These are phyloP conservation scores for Rhodinocichla rosea DNA, from an alignment of 2,113 vertebrate species.

Conservation along the genomic window DNA sequence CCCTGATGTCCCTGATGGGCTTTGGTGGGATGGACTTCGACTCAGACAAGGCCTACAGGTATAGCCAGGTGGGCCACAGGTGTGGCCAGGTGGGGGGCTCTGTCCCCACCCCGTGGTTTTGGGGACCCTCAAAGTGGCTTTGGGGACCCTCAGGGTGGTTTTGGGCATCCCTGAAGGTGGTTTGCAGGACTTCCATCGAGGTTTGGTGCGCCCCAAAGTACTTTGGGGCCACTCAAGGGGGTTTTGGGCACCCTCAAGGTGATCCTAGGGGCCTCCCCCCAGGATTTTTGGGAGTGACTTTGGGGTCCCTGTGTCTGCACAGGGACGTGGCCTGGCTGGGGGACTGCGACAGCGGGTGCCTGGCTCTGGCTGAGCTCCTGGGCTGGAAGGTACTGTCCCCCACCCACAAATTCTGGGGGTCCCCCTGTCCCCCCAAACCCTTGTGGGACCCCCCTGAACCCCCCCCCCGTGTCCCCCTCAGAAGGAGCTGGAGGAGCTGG, in stretches of 20 bases:
- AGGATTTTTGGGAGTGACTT: neutral
- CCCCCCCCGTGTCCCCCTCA: rapidly evolving
- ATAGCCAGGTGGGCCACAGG: slow-evolving; percentile 71
- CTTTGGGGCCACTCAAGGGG: neutral
- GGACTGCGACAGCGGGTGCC: neutral
- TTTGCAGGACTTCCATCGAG: neutral
- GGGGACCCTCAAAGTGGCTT: neutral
- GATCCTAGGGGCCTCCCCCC: neutral
- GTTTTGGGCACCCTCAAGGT: too few relatives aligned
- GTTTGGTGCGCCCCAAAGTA: neutral
- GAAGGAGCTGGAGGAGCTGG: neutral
- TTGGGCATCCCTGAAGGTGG: too few relatives aligned
- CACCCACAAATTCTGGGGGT: neutral
- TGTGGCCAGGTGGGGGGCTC: slow-evolving; percentile 12
- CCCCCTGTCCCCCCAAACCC: neutral
- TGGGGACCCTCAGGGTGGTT: neutral
- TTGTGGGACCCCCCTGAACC: neutral
- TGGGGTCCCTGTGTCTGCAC: neutral
- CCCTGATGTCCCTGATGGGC: slow-evolving; percentile 82
- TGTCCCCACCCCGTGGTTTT: neutral
- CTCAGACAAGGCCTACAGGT: slow-evolving; percentile 93
- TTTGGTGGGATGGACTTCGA: slow-evolving; percentile 92
- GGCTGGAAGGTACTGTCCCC: neutral
- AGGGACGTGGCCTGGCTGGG: neutral
- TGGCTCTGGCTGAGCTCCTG: neutral